A percentile compares a stretch with the other conserved stretches of the same genome.
These are phyloP conservation scores for Drosophila ercepeae DNA, from an alignment of 1,140 invertebrate genomes.

Conservation along the genomic window DNA sequence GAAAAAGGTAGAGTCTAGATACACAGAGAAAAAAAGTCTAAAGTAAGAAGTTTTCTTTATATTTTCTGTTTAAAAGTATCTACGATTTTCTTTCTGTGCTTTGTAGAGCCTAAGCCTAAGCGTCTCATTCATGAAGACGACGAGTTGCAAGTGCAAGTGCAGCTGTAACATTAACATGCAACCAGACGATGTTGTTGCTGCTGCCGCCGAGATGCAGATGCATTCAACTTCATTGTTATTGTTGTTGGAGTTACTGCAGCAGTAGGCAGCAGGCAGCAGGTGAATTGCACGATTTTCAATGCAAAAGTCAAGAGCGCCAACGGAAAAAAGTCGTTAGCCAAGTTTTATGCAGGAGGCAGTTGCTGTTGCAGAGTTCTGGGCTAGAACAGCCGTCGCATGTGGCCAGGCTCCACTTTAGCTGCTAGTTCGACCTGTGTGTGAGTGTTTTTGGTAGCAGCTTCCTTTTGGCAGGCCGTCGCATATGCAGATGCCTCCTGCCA, in stretches of 20 bases:
- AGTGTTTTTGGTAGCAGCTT: constrained; percentile 82
- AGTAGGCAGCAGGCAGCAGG: constrained; percentile 53
- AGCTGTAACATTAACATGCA: constrained; percentile 81
- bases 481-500: constrained; percentile 42
- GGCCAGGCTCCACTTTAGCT: constrained; percentile 40
- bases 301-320: constrained; percentile 81
- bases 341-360: constrained; percentile 76
- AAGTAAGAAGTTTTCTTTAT: too few relatives aligned
- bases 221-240: constrained; percentile 71
- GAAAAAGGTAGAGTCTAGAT: constrained; percentile 26
- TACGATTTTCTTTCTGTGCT: neutral
- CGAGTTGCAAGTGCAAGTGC: constrained; percentile 75
- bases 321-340: constrained; percentile 82
- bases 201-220: constrained; percentile 70
- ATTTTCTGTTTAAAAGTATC: neutral
- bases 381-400: constrained; percentile 59
- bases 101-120: constrained; percentile 48
- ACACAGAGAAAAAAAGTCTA: neutral
- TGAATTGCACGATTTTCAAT: constrained; percentile 83
- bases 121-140: constrained; percentile 72
- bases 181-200: constrained; percentile 50
- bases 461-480: constrained; percentile 66
- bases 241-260: constrained; percentile 44
- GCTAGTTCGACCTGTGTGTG: constrained; percentile 46
- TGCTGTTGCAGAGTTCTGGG: constrained; percentile 33